phyloP scores from a whole-genome alignment of 1,140 invertebrate species.

The Prorops nasuta region DNA sequence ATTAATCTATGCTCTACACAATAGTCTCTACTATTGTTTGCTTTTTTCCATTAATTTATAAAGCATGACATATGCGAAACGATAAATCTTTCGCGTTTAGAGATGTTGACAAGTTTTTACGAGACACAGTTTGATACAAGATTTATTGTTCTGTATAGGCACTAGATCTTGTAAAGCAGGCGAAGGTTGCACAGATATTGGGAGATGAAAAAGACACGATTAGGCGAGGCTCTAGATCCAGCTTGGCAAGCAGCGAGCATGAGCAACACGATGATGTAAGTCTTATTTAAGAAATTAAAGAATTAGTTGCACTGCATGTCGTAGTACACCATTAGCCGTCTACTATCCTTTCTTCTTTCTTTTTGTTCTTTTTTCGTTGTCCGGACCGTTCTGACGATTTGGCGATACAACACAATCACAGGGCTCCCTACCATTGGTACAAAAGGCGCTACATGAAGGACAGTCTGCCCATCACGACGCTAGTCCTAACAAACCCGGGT shows the following conservation, averaged over 20 bases:
- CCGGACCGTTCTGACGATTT: slow-evolving; percentile 49
- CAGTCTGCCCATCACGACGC: slow-evolving; percentile 48
- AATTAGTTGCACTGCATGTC: slow-evolving; percentile 46
- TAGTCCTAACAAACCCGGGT: slow-evolving; percentile 55
- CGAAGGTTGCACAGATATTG: slow-evolving; percentile 74
- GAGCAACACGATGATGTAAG: slow-evolving; percentile 55
- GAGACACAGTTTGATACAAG: neutral
- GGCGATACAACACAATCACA: slow-evolving; percentile 43
- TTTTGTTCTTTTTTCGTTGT: slow-evolving; percentile 53
- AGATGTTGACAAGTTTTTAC: too few relatives aligned
- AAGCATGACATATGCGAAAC: too few relatives aligned
- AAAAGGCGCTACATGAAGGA: slow-evolving; percentile 50
- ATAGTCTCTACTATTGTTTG: too few relatives aligned
- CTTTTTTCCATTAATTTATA: too few relatives aligned
- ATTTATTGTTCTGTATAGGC: slow-evolving; percentile 59
- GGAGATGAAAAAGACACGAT: slow-evolving; percentile 53
- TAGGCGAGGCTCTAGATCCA: slow-evolving; percentile 50
- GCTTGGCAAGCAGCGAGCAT: slow-evolving; percentile 49
- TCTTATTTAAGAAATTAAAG: slow-evolving; percentile 22
- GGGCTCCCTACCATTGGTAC: slow-evolving; percentile 49
- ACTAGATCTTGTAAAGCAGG: slow-evolving; percentile 86
- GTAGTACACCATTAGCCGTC: slow-evolving; percentile 53
- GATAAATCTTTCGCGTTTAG: too few relatives aligned
- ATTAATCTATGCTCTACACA: neutral
- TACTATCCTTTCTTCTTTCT: slow-evolving; percentile 55